Evolutionary conservation across 2,888 invertebrate genomes (phyloP).

Genomic region (Neoaliturus tenellus): DNA sequence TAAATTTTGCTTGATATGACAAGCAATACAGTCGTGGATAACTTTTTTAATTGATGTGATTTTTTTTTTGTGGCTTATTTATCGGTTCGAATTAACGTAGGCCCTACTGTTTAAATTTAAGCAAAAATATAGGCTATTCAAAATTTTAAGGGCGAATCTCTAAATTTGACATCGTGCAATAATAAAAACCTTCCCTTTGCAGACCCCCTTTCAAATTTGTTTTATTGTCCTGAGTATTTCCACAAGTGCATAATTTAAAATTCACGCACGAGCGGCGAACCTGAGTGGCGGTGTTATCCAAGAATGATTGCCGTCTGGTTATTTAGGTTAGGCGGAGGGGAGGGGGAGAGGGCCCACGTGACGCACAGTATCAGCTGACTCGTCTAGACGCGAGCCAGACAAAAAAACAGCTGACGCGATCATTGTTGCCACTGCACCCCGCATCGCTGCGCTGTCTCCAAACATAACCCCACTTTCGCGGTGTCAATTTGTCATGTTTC

Average conservation of each 20-base stretch:
- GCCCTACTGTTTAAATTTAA: no score
- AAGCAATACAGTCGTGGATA: no score
- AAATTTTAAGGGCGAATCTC: no score
- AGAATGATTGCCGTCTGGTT: conserved; percentile 48
- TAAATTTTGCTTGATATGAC: no score
- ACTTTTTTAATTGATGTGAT: no score
- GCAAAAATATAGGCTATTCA: no score
- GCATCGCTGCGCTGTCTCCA: conserved; percentile 37
- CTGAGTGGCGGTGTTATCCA: conserved; percentile 42
- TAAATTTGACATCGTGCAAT: no score
- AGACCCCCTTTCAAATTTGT: no score
- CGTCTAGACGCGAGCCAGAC: conserved; percentile 51
- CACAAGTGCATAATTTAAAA: conserved; percentile 15
- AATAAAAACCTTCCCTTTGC: no score
- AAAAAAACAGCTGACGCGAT: conserved; percentile 51
- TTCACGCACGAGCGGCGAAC: neutral
- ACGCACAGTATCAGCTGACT: conserved; percentile 48
- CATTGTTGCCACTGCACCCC: conserved; percentile 35
- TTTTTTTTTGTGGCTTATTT: no score
- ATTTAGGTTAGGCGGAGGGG: conserved; percentile 34
- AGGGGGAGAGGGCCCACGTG: neutral
- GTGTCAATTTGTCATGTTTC: conserved; percentile 7
- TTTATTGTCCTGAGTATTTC: neutral
- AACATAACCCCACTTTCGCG: conserved; percentile 42
- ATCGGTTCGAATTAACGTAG: no score